Evolutionary conservation across 2,797 vertebrate genomes (phyloP).

Genomic region (Psittacula derbiana): DNA sequence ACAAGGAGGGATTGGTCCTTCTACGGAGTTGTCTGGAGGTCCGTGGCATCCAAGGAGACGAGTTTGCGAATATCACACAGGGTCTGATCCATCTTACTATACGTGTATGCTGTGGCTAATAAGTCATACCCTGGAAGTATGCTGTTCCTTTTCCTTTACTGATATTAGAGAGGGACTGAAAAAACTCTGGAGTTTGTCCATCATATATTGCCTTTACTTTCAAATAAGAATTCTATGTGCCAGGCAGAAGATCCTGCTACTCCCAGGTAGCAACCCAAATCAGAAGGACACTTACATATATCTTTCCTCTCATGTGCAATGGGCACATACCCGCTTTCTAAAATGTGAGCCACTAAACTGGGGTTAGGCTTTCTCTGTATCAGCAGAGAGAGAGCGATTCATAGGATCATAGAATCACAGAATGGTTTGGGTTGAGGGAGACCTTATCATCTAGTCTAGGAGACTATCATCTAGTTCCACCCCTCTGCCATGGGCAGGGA

Average conservation of each 20-base stretch:
- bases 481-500: neutral
- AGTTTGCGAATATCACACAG: neutral
- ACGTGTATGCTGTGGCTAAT: neutral
- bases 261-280: neutral
- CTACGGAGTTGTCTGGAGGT: neutral
- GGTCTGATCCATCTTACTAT: neutral
- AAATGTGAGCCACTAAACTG: neutral
- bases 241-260: neutral
- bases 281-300: rapidly evolving
- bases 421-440: neutral
- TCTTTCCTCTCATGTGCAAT: too few species aligned
- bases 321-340: rapidly evolving
- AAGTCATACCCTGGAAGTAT: neutral
- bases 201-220: neutral
- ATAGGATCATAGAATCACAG: neutral
- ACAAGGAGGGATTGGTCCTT: neutral
- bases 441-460: neutral
- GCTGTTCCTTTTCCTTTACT: neutral
- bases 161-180: neutral
- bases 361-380: neutral
- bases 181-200: neutral
- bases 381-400: neutral
- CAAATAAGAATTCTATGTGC: neutral
- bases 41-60: neutral
- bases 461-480: neutral